These are phyloP conservation scores for Labia minor DNA, from an alignment of 2,888 invertebrate genomes.

Conservation along the genomic window DNA sequence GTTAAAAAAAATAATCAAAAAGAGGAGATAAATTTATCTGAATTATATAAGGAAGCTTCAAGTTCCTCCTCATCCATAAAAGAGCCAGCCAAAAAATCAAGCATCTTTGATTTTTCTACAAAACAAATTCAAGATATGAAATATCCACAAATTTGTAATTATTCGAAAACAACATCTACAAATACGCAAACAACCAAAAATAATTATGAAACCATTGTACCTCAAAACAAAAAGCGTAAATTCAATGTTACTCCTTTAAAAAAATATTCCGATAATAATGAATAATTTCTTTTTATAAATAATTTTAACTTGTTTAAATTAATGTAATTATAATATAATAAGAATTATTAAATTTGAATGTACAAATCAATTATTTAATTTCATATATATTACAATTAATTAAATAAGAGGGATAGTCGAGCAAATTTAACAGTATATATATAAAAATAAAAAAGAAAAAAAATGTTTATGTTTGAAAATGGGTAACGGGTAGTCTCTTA, in stretches of 20 bases:
- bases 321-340: not conserved
- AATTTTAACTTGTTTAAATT: not conserved
- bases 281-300: constrained; percentile 22
- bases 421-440: too few relatives aligned
- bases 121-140: constrained; percentile 42
- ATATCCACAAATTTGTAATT: constrained; percentile 38
- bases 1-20: not conserved
- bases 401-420: too few relatives aligned
- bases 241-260: constrained; percentile 32
- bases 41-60: not conserved
- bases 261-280: constrained; percentile 33
- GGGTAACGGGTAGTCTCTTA: too few relatives aligned
- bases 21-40: not conserved
- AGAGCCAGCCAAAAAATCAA: constrained; percentile 3
- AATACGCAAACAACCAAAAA: too few relatives aligned
- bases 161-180: too few relatives aligned
- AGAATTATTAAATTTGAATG: too few relatives aligned
- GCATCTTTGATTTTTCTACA: constrained; percentile 37
- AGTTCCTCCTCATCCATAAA: not conserved
- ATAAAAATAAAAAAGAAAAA: too few relatives aligned
- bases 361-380: too few relatives aligned
- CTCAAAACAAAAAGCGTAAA: not conserved
- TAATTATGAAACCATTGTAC: not conserved
- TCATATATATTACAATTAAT: too few relatives aligned
- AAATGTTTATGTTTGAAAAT: too few relatives aligned